Base-by-base conservation (phyloP, 2,113 vertebrate genomes). In the Xenopus laevis region DNA sequence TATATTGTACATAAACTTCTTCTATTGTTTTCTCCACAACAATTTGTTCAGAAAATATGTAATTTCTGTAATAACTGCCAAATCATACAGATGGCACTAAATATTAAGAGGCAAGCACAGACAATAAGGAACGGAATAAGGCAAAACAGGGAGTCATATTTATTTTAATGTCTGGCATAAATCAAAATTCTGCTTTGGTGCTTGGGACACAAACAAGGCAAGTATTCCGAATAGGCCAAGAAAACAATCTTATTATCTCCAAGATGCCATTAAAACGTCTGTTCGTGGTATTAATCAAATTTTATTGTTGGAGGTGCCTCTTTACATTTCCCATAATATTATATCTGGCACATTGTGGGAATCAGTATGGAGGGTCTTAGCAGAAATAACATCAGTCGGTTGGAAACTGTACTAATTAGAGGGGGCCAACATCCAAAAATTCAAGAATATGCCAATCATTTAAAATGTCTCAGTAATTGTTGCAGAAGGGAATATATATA, bases 21-120 rank as follows among this genome's bases (percentile, higher is more conserved):
- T 16, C 55, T 58, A 40, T 9, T 7, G 13, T 64, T 64, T 64
- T 33, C 27, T 17, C 17, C 10, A 44, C 13, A 64, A 64, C 30
- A 46, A n/a, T 18, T 65, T 65, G 16, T 65, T 65, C 5, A 46
- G 13, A 64, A 27, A 13, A 40, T 64, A 40, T 46, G 44, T 16
- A 65, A 20, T 65, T 65, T 20, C 44, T 3, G 47, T 65, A 18
- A 65, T 45, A 40, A 40, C 63, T 65, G 63, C 33, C 33, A 65
- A 65, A 46, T n/a, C 7, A 46, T 65, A 40, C 63, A 65, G 33
- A 46, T 64, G 63, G 63, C 63, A 65, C 10, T 46, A 20, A 46
- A 18, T 16, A 20, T 10, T 65, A 47, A 18, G 33, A 17, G 3
- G 40, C 17, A 65, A 17, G 44, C 63, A 20, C 40, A 65, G 63